Percentiles rank a stretch among this genome's conserved stretches.
Evolutionary conservation across 2,797 vertebrate species (phyloP).

Genomic region (Mareca strepera): DNA sequence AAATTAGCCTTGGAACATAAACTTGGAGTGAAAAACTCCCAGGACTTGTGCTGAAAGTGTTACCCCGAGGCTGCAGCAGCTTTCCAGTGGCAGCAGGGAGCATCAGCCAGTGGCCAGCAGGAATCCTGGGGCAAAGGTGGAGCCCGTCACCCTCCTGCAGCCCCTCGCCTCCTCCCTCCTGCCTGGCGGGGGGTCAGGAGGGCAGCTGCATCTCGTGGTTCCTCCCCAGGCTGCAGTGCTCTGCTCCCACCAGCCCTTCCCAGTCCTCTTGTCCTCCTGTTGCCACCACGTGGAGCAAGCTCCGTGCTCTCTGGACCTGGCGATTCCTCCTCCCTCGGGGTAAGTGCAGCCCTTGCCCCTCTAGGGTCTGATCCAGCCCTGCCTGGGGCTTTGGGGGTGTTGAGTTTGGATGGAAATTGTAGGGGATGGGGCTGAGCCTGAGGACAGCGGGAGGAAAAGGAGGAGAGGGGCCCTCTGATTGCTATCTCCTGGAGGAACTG

Average conservation of each 20-base stretch:
- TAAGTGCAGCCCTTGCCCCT: background rate
- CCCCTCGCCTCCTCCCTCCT: background rate
- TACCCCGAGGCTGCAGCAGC: constrained; percentile 17
- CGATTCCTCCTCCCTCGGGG: background rate
- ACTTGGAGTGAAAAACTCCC: constrained; percentile 42
- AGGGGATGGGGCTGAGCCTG: background rate
- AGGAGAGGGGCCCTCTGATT: constrained; percentile 24
- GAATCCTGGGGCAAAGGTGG: background rate
- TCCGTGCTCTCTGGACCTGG: background rate
- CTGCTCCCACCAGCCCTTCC: background rate
- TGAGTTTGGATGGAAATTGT: background rate
- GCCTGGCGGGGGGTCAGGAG: background rate
- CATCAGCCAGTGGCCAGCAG: background rate
- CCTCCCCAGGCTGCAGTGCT: background rate
- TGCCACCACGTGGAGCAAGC: background rate
- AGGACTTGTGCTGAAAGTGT: constrained; percentile 57
- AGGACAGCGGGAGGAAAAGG: constrained; percentile 43
- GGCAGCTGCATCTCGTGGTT: background rate
- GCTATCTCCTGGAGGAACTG: constrained; percentile 52
- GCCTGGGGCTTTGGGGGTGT: background rate
- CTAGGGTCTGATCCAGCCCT: background rate
- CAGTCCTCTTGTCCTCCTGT: background rate
- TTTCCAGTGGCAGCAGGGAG: constrained; percentile 32
- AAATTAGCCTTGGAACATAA: constrained; percentile 52
- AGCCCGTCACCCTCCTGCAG: background rate